phyloP scores from a whole-genome alignment of 2,113 vertebrate genomes.

The Ellobius talpinus region DNA sequence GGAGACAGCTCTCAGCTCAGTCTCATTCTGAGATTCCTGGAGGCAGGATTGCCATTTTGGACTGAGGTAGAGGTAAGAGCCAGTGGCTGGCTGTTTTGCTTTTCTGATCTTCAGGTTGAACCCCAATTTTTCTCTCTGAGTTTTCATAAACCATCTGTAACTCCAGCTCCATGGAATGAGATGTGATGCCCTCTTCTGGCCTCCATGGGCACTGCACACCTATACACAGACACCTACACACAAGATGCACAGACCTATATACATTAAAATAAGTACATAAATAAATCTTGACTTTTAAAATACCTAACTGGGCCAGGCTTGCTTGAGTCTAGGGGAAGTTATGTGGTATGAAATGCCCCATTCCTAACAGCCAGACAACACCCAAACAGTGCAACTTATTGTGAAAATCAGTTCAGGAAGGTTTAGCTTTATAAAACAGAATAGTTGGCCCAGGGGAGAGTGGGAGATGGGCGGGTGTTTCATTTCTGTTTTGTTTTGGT shows the following conservation, averaged over 20 bases:
- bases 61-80: no score
- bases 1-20: no score
- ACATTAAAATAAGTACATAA: not conserved
- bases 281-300: not conserved
- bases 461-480: no score
- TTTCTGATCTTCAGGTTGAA: no score
- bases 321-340: not conserved
- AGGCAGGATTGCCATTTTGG: no score
- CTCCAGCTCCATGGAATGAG: not conserved
- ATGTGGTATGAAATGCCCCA: not conserved
- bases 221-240: not conserved
- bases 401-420: conserved; percentile 27
- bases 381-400: not conserved
- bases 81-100: no score
- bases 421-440: not conserved
- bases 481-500: not conserved
- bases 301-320: not conserved
- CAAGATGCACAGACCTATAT: not conserved
- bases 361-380: not conserved
- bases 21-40: no score
- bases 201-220: not conserved
- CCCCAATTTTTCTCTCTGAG: no score
- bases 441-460: not conserved
- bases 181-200: not conserved
- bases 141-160: not conserved